Conservation (phyloP, 1,140 invertebrate species). For the Leptinotarsa undecemlineata region DNA sequence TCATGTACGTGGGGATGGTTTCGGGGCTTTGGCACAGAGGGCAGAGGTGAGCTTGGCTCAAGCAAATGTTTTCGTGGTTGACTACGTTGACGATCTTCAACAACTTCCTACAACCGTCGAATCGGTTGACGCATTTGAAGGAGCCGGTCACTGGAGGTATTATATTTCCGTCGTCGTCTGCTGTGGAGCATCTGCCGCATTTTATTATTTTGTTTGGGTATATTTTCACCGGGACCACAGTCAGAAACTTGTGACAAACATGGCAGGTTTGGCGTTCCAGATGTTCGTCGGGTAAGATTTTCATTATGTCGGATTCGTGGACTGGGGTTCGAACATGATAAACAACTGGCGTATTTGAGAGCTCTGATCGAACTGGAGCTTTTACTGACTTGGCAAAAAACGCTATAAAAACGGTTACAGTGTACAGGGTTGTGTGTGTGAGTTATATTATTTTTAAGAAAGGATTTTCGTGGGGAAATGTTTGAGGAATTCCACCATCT, state of each 20-base stretch:
- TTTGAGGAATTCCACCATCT: too few relatives aligned
- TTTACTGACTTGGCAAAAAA: too few relatives aligned
- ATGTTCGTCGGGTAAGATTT: background rate
- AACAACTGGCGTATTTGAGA: too few relatives aligned
- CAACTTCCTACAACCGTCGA: background rate
- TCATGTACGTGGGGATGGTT: background rate
- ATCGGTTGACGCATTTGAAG: background rate
- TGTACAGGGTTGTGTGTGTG: too few relatives aligned
- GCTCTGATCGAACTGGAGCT: too few relatives aligned
- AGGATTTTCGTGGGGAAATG: too few relatives aligned
- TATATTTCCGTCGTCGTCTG: background rate
- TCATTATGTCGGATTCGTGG: too few relatives aligned
- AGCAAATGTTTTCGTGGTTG: background rate
- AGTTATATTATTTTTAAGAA: too few relatives aligned
- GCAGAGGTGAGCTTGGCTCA: background rate
- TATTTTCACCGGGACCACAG: background rate
- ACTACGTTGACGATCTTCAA: background rate
- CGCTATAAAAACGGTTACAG: too few relatives aligned
- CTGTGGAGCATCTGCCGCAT: background rate
- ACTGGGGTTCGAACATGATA: too few relatives aligned
- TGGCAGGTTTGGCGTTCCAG: background rate
- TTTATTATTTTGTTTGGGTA: background rate
- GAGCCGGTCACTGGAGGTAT: too few relatives aligned
- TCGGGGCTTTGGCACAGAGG: background rate
- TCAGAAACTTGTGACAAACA: background rate